Evolutionary conservation across 2,113 vertebrate genomes (phyloP).

Genomic region (Ondatra zibethicus): DNA sequence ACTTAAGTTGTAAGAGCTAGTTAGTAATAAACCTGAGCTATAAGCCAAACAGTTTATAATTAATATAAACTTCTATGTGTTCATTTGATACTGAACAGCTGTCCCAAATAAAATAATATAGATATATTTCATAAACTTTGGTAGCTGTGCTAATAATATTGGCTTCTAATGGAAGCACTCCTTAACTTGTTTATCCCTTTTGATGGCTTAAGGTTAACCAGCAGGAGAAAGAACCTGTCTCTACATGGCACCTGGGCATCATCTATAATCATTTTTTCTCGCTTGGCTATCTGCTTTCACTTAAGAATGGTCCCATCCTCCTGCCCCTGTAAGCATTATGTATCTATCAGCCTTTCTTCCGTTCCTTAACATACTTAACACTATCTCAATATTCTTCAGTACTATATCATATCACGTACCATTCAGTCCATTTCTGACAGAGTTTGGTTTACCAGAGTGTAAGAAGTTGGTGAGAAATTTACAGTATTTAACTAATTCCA

Average conservation of each 20-base stretch:
- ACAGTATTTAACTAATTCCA: constrained; percentile 23
- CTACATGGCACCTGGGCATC: background rate
- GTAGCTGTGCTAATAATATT: background rate
- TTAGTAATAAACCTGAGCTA: no score
- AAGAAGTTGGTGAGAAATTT: constrained; percentile 45
- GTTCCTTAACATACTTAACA: no score
- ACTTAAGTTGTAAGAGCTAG: no score
- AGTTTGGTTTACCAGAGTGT: constrained; percentile 39
- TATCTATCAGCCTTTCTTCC: background rate
- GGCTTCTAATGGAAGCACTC: background rate
- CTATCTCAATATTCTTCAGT: background rate
- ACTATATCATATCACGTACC: background rate
- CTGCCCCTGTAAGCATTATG: fast-evolving
- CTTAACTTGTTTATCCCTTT: background rate
- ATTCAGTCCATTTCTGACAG: background rate
- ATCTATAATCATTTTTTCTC: background rate
- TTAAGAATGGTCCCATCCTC: background rate
- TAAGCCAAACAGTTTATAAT: no score
- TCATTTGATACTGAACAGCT: background rate
- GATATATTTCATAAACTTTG: background rate
- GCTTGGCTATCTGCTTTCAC: background rate
- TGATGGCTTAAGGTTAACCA: background rate
- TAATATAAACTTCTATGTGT: no score
- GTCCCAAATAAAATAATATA: background rate
- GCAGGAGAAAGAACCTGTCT: background rate